A percentile compares a stretch with the other conserved stretches of the same genome.
These are phyloP conservation scores for Synergus umbraculus DNA, from an alignment of 2,888 invertebrate species.

Conservation along the genomic window DNA sequence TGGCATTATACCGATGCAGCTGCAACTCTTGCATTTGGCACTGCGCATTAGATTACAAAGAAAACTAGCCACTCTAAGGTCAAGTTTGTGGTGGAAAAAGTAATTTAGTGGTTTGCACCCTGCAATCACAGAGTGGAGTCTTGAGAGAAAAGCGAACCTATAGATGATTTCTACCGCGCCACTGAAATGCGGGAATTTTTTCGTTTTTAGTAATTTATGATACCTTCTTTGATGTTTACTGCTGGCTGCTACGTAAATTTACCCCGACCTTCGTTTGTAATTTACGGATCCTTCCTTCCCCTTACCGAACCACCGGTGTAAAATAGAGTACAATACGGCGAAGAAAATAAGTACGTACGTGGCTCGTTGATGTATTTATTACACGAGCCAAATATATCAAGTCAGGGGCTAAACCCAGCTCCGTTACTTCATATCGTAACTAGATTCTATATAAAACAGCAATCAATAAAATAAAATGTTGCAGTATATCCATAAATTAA, in stretches of 20 bases:
- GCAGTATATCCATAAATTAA: no score
- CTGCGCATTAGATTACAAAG: constrained; percentile 18
- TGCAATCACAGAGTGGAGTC: constrained; percentile 20
- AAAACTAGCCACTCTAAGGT: constrained; percentile 23
- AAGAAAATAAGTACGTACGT: constrained; percentile 40
- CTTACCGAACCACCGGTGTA: constrained; percentile 34
- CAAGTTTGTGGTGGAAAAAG: constrained; percentile 36
- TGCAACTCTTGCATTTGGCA: constrained; percentile 24
- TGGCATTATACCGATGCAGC: constrained; percentile 23
- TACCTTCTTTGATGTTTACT: constrained; percentile 39
- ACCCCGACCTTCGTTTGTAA: constrained; percentile 34
- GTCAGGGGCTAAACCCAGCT: constrained; percentile 5
- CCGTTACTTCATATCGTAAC: neutral
- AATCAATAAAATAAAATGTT: neutral
- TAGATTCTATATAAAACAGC: neutral
- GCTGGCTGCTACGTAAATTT: constrained; percentile 37
- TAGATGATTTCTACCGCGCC: constrained; percentile 33
- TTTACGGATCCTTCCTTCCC: constrained; percentile 38
- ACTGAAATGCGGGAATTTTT: constrained; percentile 13
- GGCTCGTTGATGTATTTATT: constrained; percentile 37
- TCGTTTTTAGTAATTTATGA: constrained; percentile 27
- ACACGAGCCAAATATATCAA: constrained; percentile 32
- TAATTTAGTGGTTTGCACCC: constrained; percentile 34
- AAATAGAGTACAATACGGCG: constrained; percentile 40
- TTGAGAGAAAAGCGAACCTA: constrained; percentile 9